Evolutionary conservation across 2,797 vertebrate species (phyloP).

Genomic region (Alca torda): DNA sequence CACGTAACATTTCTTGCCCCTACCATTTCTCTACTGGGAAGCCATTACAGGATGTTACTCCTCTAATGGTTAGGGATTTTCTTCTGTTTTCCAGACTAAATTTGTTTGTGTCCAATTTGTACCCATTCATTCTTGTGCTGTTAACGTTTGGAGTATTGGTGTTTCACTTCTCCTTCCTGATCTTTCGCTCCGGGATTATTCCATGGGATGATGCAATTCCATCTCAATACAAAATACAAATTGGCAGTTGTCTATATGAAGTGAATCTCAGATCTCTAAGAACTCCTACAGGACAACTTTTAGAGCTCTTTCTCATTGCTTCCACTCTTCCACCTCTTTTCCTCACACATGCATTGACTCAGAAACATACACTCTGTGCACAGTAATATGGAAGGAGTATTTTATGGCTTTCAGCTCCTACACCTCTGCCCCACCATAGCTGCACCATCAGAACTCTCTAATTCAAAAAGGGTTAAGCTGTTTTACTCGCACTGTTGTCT

Average conservation of each 20-base stretch:
- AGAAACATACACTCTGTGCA: neutral
- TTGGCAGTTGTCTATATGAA: neutral
- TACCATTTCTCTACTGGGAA: neutral
- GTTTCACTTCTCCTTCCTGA: neutral
- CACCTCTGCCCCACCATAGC: neutral
- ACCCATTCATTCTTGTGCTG: neutral
- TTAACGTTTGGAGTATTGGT: neutral
- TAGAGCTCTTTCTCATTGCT: neutral
- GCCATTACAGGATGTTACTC: neutral
- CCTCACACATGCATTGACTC: neutral
- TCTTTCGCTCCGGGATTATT: neutral
- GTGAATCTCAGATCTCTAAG: constrained; percentile 13
- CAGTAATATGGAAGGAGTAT: neutral
- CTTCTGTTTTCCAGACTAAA: neutral
- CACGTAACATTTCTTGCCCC: neutral
- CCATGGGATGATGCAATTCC: neutral
- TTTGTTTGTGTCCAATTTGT: neutral
- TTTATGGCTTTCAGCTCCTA: neutral
- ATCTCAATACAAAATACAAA: neutral
- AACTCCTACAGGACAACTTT: neutral
- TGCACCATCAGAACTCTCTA: neutral
- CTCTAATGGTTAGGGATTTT: neutral
- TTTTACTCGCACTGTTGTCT: neutral
- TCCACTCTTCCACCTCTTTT: neutral
- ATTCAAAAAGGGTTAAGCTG: neutral